These are phyloP conservation scores for Centroberyx gerrardi DNA, from an alignment of 2,797 vertebrate species.

Conservation along the genomic window DNA sequence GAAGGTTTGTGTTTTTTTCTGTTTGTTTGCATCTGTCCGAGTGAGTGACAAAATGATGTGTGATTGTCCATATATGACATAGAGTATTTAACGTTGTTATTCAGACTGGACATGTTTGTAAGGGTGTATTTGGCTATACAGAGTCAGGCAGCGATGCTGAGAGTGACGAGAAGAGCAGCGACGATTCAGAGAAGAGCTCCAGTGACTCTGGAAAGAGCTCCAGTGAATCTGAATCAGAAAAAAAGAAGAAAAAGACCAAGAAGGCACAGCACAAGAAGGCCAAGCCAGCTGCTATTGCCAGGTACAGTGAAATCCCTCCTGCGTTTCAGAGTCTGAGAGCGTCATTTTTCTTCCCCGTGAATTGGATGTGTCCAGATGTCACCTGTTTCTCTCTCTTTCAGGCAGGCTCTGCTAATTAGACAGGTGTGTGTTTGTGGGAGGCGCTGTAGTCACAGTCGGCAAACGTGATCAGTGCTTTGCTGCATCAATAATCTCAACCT, in stretches of 20 bases:
- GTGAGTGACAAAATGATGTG: neutral
- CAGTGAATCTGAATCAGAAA: conserved; percentile 78
- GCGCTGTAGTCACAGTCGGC: neutral
- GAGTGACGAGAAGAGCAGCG: conserved; percentile 84
- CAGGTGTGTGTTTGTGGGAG: conserved; percentile 51
- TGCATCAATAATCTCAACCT: conserved; percentile 59
- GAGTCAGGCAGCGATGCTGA: conserved; percentile 82
- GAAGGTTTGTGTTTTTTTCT: conserved; percentile 67
- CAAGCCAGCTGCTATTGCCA: conserved; percentile 71
- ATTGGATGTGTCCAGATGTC: conserved; percentile 55
- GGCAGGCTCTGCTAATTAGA: conserved; percentile 37
- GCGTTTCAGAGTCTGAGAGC: conserved; percentile 6
- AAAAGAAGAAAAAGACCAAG: conserved; percentile 75
- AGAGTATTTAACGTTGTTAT: neutral
- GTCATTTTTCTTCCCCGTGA: conserved; percentile 32
- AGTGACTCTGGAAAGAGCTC: conserved; percentile 86
- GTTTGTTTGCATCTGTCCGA: neutral
- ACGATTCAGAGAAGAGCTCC: conserved; percentile 84
- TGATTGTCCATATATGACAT: neutral
- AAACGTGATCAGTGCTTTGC: conserved; percentile 59
- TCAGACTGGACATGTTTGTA: neutral
- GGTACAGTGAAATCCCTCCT: conserved; percentile 76
- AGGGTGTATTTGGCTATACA: conserved; percentile 40
- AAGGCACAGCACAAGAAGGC: conserved; percentile 66
- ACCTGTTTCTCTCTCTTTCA: conserved; percentile 20